These are phyloP conservation scores for Vimba vimba DNA, from an alignment of 2,113 vertebrate species.

Conservation along the genomic window DNA sequence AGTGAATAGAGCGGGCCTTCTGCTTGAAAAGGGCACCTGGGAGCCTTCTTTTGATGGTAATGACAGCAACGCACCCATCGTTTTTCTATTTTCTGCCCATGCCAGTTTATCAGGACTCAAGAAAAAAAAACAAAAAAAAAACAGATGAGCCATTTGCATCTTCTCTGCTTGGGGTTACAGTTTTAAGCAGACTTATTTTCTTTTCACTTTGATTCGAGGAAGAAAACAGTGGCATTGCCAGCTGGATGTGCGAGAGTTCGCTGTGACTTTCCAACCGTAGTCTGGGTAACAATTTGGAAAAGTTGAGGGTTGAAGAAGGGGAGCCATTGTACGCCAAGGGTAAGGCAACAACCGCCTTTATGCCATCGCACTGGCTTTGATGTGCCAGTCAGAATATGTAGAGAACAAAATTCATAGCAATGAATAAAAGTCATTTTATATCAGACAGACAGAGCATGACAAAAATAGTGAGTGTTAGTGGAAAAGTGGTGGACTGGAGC, in stretches of 20 bases:
- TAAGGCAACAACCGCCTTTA: background rate
- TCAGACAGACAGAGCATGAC: background rate
- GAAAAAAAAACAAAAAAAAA: background rate
- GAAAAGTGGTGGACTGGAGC: background rate
- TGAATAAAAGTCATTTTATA: too few relatives aligned
- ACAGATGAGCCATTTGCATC: constrained; percentile 40
- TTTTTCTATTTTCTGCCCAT: constrained; percentile 23
- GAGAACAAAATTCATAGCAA: background rate
- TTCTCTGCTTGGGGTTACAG: constrained; percentile 29
- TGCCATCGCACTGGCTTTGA: background rate
- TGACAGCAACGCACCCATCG: constrained; percentile 46
- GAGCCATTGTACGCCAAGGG: background rate
- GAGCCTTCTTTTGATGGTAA: constrained; percentile 54
- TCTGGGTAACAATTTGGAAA: constrained; percentile 32
- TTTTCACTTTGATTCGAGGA: background rate
- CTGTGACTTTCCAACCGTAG: constrained; percentile 41
- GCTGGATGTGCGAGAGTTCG: constrained; percentile 35
- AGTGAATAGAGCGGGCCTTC: constrained; percentile 39
- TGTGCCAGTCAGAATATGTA: background rate
- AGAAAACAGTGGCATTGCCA: constrained; percentile 26
- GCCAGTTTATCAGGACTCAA: constrained; percentile 42
- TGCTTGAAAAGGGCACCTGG: constrained; percentile 61
- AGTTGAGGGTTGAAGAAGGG: constrained; percentile 5
- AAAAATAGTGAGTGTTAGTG: background rate
- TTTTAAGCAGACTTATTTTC: constrained; percentile 26